A percentile compares a stretch with the other conserved stretches of the same genome.
Evolutionary conservation across 2,113 vertebrate species (phyloP).

Genomic region (Tachysurus fulvidraco): DNA sequence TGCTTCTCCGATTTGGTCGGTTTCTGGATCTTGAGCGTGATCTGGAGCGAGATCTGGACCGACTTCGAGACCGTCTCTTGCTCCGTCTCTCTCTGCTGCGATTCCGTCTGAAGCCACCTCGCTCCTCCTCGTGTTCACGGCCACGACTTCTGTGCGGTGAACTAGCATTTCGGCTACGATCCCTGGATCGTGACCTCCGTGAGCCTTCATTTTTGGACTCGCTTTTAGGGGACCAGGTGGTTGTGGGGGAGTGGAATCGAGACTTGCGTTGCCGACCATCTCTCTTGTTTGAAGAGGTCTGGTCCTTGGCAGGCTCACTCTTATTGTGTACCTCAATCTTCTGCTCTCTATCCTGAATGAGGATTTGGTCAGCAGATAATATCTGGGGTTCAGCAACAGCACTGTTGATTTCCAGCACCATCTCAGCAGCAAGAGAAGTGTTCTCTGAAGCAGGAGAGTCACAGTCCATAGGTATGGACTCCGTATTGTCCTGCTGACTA

Average conservation of each 20-base stretch:
- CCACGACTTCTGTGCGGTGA: constrained; percentile 80
- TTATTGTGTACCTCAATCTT: constrained; percentile 46
- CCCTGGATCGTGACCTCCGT: constrained; percentile 72
- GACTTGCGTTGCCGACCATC: constrained; percentile 75
- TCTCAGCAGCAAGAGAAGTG: constrained; percentile 67
- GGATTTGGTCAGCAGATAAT: constrained; percentile 26
- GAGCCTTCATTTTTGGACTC: constrained; percentile 74
- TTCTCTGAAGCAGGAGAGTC: constrained; percentile 83
- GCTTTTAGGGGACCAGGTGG: constrained; percentile 88
- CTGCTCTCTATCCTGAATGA: constrained; percentile 37
- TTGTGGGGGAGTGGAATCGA: constrained; percentile 92
- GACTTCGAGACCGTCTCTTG: constrained; percentile 76
- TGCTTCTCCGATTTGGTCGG: constrained; percentile 74
- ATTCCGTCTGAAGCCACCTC: constrained; percentile 78
- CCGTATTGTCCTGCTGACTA: constrained; percentile 78
- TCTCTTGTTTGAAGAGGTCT: constrained; percentile 63
- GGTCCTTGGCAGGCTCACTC: constrained; percentile 28
- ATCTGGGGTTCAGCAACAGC: constrained; percentile 23
- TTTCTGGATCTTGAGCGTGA: constrained; percentile 79
- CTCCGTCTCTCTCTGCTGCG: constrained; percentile 83
- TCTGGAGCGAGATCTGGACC: constrained; percentile 76
- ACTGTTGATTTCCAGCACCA: constrained; percentile 38
- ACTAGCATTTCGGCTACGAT: constrained; percentile 70
- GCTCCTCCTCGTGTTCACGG: constrained; percentile 71
- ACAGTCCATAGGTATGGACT: constrained; percentile 88